These are phyloP conservation scores for Noctua comes DNA, from an alignment of 2,888 invertebrate genomes.

Conservation along the genomic window DNA sequence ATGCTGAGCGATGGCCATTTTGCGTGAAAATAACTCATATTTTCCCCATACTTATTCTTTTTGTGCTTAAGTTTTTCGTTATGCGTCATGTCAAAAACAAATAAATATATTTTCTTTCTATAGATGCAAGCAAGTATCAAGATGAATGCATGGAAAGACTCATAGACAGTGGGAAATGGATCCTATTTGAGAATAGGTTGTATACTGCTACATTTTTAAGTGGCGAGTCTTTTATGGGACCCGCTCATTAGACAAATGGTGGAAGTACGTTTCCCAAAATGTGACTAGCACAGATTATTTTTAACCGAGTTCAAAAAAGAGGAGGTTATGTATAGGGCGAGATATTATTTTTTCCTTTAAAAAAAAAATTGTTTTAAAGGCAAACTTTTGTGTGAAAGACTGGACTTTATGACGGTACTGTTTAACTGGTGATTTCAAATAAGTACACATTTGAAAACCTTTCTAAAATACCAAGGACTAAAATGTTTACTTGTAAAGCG, in stretches of 20 bases:
- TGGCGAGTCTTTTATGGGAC: constrained; percentile 66
- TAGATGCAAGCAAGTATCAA: constrained; percentile 59
- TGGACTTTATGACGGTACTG: no score
- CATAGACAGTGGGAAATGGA: constrained; percentile 70
- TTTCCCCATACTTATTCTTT: background rate
- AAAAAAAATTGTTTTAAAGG: no score
- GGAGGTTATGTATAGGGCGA: background rate
- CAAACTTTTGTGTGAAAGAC: fast-evolving
- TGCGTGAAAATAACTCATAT: background rate
- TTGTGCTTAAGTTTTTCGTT: background rate
- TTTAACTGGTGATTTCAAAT: background rate
- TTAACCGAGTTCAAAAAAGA: background rate
- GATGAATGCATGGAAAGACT: constrained; percentile 10
- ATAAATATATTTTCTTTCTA: background rate
- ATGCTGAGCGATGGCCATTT: background rate
- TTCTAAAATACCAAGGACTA: background rate
- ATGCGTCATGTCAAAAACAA: background rate
- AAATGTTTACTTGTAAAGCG: background rate
- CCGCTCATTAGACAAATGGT: background rate
- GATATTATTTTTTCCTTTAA: background rate
- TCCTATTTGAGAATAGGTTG: constrained; percentile 69
- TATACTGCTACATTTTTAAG: constrained; percentile 77
- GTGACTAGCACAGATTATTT: background rate
- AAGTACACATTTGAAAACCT: no score
- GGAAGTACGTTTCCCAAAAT: constrained; percentile 21